A percentile compares a stretch with the other conserved stretches of the same genome.
These are phyloP conservation scores for Drosophila bipectinata DNA, from an alignment of 1,140 invertebrate genomes.

Conservation along the genomic window DNA sequence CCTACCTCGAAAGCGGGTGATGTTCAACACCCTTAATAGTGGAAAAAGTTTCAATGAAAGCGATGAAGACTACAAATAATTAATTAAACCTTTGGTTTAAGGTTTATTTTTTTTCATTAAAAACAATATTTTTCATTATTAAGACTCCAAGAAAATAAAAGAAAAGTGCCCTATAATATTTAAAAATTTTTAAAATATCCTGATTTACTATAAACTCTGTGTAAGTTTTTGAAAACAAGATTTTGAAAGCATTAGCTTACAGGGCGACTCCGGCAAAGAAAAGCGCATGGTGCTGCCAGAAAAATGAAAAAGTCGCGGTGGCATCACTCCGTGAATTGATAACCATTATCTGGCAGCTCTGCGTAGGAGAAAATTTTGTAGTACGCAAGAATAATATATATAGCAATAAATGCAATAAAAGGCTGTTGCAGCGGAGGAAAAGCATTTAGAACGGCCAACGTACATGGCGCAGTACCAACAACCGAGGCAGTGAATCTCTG, in stretches of 20 bases:
- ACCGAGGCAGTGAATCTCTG: constrained; percentile 45
- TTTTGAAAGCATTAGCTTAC: too few species aligned
- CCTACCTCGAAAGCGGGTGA: constrained; percentile 75
- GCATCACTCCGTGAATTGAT: too few species aligned
- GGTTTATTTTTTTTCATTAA: too few species aligned
- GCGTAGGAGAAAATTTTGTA: constrained; percentile 57
- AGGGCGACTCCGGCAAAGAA: too few species aligned
- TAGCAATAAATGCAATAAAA: constrained; percentile 67
- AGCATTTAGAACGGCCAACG: constrained; percentile 52
- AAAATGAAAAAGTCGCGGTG: too few species aligned
- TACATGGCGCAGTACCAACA: constrained; percentile 58
- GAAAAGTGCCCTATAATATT: too few species aligned
- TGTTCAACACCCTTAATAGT: constrained; percentile 62
- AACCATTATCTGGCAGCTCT: too few species aligned
- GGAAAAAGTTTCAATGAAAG: constrained; percentile 33
- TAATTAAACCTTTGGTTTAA: background rate
- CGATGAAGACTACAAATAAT: constrained; percentile 24
- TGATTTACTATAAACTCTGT: too few species aligned
- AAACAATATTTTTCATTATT: too few species aligned
- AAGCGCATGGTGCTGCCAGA: too few species aligned
- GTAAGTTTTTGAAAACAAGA: too few species aligned
- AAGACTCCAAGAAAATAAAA: background rate
- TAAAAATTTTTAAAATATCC: too few species aligned
- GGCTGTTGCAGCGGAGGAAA: constrained; percentile 40
- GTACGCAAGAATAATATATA: constrained; percentile 52